phyloP scores from a whole-genome alignment of 2,797 vertebrate species.

The Pelodytes ibericus region DNA sequence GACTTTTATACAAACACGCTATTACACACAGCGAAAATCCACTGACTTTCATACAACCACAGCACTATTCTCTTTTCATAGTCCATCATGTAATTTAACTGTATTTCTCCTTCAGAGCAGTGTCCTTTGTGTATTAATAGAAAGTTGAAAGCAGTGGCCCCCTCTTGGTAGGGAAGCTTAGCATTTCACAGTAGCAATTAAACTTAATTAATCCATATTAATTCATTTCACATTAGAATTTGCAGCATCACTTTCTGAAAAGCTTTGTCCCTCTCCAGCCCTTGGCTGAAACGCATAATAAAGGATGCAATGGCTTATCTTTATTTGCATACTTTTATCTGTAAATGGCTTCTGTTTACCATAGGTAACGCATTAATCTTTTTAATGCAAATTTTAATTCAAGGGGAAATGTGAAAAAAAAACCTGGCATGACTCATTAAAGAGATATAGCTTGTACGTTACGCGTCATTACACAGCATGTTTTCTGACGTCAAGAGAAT shows the following conservation, averaged over 20 bases:
- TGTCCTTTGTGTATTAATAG: background rate
- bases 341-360: background rate
- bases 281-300: background rate
- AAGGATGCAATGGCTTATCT: background rate
- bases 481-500: slow-evolving; percentile 10
- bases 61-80: no score
- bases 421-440: slow-evolving; percentile 33
- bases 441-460: slow-evolving; percentile 24
- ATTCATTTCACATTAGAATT: slow-evolving; percentile 17
- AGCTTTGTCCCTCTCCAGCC: background rate
- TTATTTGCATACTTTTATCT: slow-evolving; percentile 24
- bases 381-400: slow-evolving; percentile 53
- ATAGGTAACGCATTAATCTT: slow-evolving; percentile 28
- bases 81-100: no score
- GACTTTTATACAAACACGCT: no score
- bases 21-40: no score
- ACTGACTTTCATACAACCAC: no score
- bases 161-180: background rate
- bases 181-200: slow-evolving; percentile 6
- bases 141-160: background rate
- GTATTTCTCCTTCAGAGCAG: background rate
- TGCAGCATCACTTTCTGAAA: background rate
- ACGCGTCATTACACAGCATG: slow-evolving; percentile 13
- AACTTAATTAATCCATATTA: slow-evolving; percentile 10
- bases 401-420: slow-evolving; percentile 41